Evolutionary conservation across 2,888 invertebrate species (phyloP), one percentile per base, ranked within the genome.

Genomic region (Theodoxus fluviatilis): DNA sequence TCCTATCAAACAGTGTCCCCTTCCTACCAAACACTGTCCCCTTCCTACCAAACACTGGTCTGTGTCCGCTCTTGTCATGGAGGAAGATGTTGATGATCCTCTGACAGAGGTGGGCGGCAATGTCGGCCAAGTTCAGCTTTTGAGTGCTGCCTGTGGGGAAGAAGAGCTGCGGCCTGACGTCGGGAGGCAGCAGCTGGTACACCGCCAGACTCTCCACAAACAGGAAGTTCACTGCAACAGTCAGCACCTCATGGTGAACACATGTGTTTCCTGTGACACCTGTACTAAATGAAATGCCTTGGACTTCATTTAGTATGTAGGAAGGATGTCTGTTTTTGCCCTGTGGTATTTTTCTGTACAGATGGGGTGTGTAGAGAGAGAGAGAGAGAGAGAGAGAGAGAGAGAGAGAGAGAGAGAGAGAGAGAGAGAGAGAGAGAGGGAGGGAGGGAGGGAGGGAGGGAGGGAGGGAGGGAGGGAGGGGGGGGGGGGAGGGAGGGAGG

Each of bases 201-300:
- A 66, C 72, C 65, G 83, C 76, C 37, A 86, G 76, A 22, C 78
- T 72, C 52, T 84, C 83, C 37, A 84, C 75, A 15, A 86, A 68
- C 69, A 86, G 70, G 73, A 80, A 83, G 75, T 86, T 86, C 82
- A 85, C 85, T 83, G 79, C 38, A 73, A 75, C 31, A 35, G 22
- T 25, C 52, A 57, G 25, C 28, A 52, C n/a, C n/a, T n/a, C n/a
- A n/a, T n/a, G n/a, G n/a, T n/a, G n/a, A n/a, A n/a, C n/a, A n/a
- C n/a, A n/a, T n/a, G n/a, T n/a, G n/a, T n/a, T n/a, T n/a, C n/a
- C n/a, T n/a, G n/a, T n/a, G n/a, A n/a, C n/a, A n/a, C n/a, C n/a
- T n/a, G n/a, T n/a, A n/a, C n/a, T n/a, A n/a, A n/a, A n/a, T n/a
- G n/a, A n/a, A n/a, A n/a, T n/a, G n/a, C n/a, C n/a, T n/a, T n/a